These are phyloP conservation scores for Hippoglossus hippoglossus DNA, from an alignment of 2,797 vertebrate genomes.

Conservation along the genomic window DNA sequence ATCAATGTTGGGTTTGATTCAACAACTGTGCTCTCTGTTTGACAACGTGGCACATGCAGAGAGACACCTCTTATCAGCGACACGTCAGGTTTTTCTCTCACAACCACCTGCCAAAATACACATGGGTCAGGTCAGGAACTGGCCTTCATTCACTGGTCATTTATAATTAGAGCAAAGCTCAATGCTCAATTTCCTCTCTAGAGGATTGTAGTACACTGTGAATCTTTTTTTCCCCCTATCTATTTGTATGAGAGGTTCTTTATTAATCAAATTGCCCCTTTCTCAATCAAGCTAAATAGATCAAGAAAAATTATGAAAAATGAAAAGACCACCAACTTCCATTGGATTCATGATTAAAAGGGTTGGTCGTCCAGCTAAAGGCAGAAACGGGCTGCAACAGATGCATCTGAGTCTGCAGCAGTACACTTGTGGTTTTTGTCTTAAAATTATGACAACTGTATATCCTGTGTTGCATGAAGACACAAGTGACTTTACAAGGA, in stretches of 20 bases:
- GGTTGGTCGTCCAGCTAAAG: not conserved
- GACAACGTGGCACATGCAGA: conserved; percentile 82
- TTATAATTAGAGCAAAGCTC: conserved; percentile 13
- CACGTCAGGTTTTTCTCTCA: conserved; percentile 69
- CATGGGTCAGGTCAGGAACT: conserved; percentile 72
- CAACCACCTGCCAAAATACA: conserved; percentile 81
- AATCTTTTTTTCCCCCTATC: not conserved
- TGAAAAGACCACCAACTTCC: too few species aligned
- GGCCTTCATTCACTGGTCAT: conserved; percentile 28
- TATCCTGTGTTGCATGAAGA: too few species aligned
- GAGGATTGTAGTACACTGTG: not conserved
- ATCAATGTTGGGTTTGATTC: conserved; percentile 35
- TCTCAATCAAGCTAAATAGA: too few species aligned
- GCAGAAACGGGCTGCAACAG: too few species aligned
- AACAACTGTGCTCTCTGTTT: conserved; percentile 26
- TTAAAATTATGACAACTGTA: too few species aligned
- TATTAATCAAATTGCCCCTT: too few species aligned
- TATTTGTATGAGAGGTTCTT: too few species aligned
- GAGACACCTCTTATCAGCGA: conserved; percentile 77
- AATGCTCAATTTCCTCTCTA: not conserved
- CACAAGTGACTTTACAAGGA: too few species aligned
- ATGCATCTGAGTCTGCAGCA: too few species aligned
- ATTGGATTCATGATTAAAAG: not conserved
- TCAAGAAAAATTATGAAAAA: too few species aligned
- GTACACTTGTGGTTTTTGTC: too few species aligned